Base-by-base conservation (phyloP, 2,797 vertebrate species). In the Acanthurus tractus region DNA sequence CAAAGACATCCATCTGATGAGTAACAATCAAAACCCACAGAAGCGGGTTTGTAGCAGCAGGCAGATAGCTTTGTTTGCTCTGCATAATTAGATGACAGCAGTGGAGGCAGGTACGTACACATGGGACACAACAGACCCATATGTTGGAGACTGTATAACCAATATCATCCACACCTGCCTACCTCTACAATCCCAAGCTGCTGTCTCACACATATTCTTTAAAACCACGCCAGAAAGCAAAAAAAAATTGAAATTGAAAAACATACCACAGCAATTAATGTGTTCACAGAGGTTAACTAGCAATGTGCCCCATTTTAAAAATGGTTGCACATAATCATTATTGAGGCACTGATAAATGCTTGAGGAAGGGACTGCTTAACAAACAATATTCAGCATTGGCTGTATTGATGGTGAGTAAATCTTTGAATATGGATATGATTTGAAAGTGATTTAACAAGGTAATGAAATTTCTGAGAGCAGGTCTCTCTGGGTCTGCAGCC, bases 41-140 rank as follows among this genome's bases (percentile, higher is more conserved):
- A 92, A 92, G 90, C 82, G 58, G 74, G 87, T 74, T 91, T 88
- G 92, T 82, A 92, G 89, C 89, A 92, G 92, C 89, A 92, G 91
- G 93, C 87, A 88, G 87, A 93, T 90, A 88, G 92, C 88, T 92
- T 91, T 95, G 93, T 95, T 95, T 95, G 91, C 90, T 91, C 86
- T 93, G 88, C 87, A 93, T 95, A 94, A 95, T 94, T 94, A 95
- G 91, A 93, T 87, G 91, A 92, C 90, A 93, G 94, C 91, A 88
- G 89, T 59, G 20, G 87, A 94, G 89, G 92, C 93, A 95, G 93
- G 92, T 94, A 94, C 86, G 73, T 92, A 90, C 93, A 92, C 93
- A 92, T 90, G 94, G 93, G 92, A 94, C 87, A 91, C 79, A 89
- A 91, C 93, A 93, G 88, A 83, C 90, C 93, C 92, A 94, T 93